Percentiles rank a stretch among this genome's conserved stretches.
Evolutionary conservation across 2,888 invertebrate genomes (phyloP).

Genomic region (Tetragonisca angustula): DNA sequence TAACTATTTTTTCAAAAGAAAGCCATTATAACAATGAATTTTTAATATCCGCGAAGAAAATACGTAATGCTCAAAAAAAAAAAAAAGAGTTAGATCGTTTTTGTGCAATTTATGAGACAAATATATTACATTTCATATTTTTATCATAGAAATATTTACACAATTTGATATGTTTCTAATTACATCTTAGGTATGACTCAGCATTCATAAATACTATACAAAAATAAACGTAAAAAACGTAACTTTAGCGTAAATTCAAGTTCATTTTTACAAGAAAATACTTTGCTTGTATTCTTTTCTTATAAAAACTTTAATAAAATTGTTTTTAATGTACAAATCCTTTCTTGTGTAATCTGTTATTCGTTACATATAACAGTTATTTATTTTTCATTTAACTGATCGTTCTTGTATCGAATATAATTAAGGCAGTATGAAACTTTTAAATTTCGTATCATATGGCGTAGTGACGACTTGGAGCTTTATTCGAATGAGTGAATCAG

Average conservation of each 20-base stretch:
- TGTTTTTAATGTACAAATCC: conserved; percentile 41
- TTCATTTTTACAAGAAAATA: conserved; percentile 33
- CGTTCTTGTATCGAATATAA: background rate
- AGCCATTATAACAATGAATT: conserved; percentile 17
- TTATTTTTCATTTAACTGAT: background rate
- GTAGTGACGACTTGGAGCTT: background rate
- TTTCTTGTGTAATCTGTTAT: background rate
- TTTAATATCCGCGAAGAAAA: background rate
- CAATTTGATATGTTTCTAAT: conserved; percentile 23
- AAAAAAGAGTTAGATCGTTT: background rate
- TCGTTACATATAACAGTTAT: background rate
- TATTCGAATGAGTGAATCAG: background rate
- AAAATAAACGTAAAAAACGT: conserved; percentile 31
- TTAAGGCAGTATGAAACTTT: background rate
- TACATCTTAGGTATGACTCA: conserved; percentile 33
- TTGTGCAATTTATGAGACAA: conserved; percentile 15
- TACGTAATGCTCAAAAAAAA: conserved; percentile 28
- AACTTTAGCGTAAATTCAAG: conserved; percentile 46
- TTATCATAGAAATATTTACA: conserved; percentile 29
- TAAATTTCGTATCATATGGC: background rate
- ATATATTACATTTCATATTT: conserved; percentile 18
- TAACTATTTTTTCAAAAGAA: conserved; percentile 42
- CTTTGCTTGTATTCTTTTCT: conserved; percentile 60
- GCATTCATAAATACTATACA: conserved; percentile 40
- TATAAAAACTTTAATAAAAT: conserved; percentile 65